A percentile compares a stretch with the other conserved stretches of the same genome.
Conservation (phyloP, 1,140 invertebrate species). For the Meloidogyne chitwoodi region DNA sequence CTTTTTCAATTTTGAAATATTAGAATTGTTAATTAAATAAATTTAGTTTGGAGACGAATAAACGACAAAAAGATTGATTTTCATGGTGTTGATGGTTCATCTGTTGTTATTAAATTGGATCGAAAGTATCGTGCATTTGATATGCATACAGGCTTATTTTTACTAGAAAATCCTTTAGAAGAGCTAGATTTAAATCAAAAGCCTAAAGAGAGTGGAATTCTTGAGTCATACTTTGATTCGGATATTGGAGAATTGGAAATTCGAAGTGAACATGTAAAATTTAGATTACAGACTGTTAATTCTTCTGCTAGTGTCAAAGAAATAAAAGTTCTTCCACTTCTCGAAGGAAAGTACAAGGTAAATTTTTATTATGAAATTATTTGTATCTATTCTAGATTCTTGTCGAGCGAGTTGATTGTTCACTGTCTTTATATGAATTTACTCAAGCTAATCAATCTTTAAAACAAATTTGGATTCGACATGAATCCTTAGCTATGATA, state of each 20-base stretch:
- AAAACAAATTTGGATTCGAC: slow-evolving; percentile 34
- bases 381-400: slow-evolving; percentile 9
- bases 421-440: slow-evolving; percentile 31
- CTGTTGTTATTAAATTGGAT: not conserved
- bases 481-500: slow-evolving; percentile 50
- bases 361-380: not conserved
- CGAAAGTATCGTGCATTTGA: slow-evolving; percentile 33
- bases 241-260: not conserved
- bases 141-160: slow-evolving; percentile 26
- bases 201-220: not conserved
- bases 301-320: not conserved
- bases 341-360: not conserved
- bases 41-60: slow-evolving; percentile 47
- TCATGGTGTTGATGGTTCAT: not conserved
- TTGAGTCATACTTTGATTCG: not conserved
- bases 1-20: too few relatives aligned
- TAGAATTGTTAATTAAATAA: too few relatives aligned
- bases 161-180: slow-evolving; percentile 16
- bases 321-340: not conserved
- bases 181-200: not conserved
- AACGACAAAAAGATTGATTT: slow-evolving; percentile 32
- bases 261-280: not conserved
- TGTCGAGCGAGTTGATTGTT: slow-evolving; percentile 16
- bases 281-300: not conserved
- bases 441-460: not conserved